Percentiles rank a stretch among this genome's conserved stretches.
Conservation (phyloP, 2,113 vertebrate genomes). For the Etheostoma cragini region DNA sequence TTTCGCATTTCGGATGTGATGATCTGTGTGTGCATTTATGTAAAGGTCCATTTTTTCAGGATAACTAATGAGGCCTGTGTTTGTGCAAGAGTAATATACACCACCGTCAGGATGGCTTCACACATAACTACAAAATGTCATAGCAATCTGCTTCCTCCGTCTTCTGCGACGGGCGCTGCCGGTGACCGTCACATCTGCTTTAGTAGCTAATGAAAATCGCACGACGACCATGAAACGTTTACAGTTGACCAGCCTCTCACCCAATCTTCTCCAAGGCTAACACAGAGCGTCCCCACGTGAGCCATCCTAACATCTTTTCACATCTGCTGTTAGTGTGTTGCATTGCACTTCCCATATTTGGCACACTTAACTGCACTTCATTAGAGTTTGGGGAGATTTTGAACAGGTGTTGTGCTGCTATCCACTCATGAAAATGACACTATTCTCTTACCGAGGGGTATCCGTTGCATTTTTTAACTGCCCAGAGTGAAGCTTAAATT, state of each 20-base stretch:
- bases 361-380: conserved; percentile 49
- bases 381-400: conserved; percentile 51
- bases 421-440: conserved; percentile 1
- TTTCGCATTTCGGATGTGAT: neutral
- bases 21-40: neutral
- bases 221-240: conserved; percentile 1
- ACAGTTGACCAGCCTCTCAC: conserved; percentile 48
- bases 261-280: neutral
- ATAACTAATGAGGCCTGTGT: neutral
- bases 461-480: conserved; percentile 5
- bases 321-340: conserved; percentile 53
- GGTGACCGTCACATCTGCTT: conserved; percentile 65
- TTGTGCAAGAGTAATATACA: conserved; percentile 31
- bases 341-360: conserved; percentile 21
- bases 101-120: conserved; percentile 25
- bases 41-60: neutral
- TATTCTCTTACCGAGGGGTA: neutral
- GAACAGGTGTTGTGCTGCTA: conserved; percentile 55
- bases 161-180: conserved; percentile 16
- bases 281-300: conserved; percentile 10
- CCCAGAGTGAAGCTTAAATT: neutral
- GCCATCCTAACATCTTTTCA: conserved; percentile 35
- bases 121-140: conserved; percentile 1
- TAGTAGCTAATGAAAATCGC: conserved; percentile 42
- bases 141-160: neutral